These are phyloP conservation scores for Capromys pilorides DNA, from an alignment of 2,797 vertebrate species.

Conservation along the genomic window DNA sequence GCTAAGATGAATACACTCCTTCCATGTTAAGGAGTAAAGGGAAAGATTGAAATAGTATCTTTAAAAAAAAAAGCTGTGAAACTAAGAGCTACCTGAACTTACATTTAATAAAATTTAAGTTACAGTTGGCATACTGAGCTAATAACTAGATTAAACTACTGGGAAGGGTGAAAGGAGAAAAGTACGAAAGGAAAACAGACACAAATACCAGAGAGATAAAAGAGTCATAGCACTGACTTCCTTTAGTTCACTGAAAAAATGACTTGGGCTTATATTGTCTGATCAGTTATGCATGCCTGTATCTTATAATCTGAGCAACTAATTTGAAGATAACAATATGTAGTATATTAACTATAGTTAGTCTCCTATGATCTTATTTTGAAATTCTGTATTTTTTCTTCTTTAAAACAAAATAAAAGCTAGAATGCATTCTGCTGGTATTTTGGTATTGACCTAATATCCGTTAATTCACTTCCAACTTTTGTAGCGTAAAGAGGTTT, in stretches of 20 bases:
- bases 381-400: no score
- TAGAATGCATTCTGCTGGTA: neutral
- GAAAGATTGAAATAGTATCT: neutral
- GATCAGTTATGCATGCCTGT: no score
- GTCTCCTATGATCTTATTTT: no score
- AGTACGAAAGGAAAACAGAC: no score
- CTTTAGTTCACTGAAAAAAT: no score
- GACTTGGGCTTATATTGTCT: no score
- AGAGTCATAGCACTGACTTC: no score
- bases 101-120: neutral
- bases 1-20: neutral
- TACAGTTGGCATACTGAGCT: neutral
- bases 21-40: neutral
- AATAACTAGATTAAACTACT: neutral
- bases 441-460: neutral
- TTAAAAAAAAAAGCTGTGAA: neutral
- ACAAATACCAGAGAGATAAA: no score
- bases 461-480: constrained; percentile 23
- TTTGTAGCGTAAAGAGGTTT: neutral
- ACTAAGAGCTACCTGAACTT: neutral
- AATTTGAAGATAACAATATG: no score
- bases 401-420: neutral
- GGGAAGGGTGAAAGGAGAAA: no score
- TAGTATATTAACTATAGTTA: no score
- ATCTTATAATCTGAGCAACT: no score